Conservation (phyloP, 2,113 vertebrate species). For the Astatotilapia flaviijosephi region DNA sequence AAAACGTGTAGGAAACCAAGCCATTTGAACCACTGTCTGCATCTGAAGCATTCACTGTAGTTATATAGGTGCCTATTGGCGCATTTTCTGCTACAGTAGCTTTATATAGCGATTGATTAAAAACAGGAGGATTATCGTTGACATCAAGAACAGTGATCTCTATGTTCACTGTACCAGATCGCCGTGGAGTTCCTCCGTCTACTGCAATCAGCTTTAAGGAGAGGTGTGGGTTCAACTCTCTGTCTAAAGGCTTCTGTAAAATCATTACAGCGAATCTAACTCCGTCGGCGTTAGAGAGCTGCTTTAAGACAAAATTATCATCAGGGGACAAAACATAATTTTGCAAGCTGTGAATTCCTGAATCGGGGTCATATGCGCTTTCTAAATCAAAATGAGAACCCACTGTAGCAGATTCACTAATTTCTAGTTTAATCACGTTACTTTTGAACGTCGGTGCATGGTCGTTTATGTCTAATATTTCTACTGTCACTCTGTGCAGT, state of each 20-base stretch:
- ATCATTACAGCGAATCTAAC: conserved; percentile 61
- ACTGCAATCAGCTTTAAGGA: conserved; percentile 24
- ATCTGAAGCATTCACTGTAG: conserved; percentile 55
- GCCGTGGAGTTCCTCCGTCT: conserved; percentile 29
- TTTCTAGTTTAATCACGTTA: conserved; percentile 71
- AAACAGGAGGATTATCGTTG: conserved; percentile 48
- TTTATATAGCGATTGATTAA: conserved; percentile 45
- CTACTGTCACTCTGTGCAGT: conserved; percentile 41
- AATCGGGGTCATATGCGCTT: conserved; percentile 66
- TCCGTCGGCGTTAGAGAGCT: conserved; percentile 53
- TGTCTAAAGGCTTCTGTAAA: conserved; percentile 69
- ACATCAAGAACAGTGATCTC: background rate
- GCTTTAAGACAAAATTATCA: conserved; percentile 56
- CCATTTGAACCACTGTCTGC: conserved; percentile 43
- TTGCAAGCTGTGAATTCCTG: conserved; percentile 62
- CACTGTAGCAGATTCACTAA: conserved; percentile 72
- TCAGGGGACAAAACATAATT: conserved; percentile 67
- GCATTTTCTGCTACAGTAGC: conserved; percentile 49
- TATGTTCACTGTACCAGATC: conserved; percentile 40
- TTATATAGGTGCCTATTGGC: background rate
- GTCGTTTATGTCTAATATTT: conserved; percentile 60
- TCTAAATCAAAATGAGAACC: conserved; percentile 77
- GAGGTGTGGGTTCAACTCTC: conserved; percentile 33
- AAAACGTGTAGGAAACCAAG: conserved; percentile 20
- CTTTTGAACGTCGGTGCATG: conserved; percentile 71